Evolutionary conservation across 2,797 vertebrate genomes (phyloP).

Genomic region (Poecilia gillii): DNA sequence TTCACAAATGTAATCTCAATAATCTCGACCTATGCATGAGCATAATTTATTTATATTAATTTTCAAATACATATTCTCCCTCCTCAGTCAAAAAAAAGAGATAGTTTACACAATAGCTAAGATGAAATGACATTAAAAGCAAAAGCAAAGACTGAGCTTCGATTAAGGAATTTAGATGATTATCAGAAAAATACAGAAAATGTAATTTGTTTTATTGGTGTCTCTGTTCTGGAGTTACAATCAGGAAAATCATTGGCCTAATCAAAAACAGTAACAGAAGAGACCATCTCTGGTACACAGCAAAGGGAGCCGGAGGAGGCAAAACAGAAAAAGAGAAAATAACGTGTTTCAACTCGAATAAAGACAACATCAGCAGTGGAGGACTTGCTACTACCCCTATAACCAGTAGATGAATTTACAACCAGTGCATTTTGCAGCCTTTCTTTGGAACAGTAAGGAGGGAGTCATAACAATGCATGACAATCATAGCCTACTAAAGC

Average conservation of each 20-base stretch:
- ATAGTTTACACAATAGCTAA: background rate
- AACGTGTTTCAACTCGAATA: background rate
- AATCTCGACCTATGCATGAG: background rate
- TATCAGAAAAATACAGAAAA: background rate
- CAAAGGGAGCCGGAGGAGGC: background rate
- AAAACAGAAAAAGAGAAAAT: background rate
- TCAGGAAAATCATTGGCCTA: background rate
- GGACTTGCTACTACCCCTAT: background rate
- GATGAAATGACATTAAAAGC: background rate
- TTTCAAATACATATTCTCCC: background rate
- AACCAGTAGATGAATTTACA: background rate
- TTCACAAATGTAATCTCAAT: background rate
- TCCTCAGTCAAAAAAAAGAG: background rate
- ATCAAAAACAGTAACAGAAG: constrained; percentile 2
- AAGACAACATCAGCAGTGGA: background rate
- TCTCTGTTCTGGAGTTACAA: constrained; percentile 2
- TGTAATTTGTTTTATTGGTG: background rate
- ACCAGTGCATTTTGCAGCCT: background rate
- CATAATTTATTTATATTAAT: background rate
- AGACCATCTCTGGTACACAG: background rate
- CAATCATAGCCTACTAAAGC: background rate
- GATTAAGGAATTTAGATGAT: background rate
- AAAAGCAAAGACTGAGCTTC: background rate
- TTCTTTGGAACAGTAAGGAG: background rate
- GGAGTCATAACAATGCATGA: background rate